Conservation (phyloP, 2,113 vertebrate species). For the Chunga burmeisteri region DNA sequence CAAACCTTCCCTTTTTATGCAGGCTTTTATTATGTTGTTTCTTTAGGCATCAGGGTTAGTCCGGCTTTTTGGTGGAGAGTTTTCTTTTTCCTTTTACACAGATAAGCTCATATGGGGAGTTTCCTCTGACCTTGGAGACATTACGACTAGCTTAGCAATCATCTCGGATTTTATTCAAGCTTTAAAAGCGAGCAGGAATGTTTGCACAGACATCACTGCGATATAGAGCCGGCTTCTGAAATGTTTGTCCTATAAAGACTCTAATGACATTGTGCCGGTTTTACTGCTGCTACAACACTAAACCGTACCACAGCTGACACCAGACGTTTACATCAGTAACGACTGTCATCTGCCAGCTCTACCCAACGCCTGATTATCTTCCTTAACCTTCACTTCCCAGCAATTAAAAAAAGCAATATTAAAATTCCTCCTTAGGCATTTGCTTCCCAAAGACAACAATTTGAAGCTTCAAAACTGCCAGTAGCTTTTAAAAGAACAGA, state of each 20-base stretch:
- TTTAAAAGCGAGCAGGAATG: neutral
- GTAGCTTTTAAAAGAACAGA: neutral
- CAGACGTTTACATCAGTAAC: neutral
- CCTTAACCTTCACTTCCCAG: slow-evolving; percentile 3
- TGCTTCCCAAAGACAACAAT: neutral
- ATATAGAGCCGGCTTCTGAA: neutral
- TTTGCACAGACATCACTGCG: slow-evolving; percentile 15
- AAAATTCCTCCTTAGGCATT: neutral
- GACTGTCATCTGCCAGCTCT: neutral
- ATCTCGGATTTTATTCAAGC: neutral
- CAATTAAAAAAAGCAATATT: neutral
- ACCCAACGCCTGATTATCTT: neutral
- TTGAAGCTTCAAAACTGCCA: neutral
- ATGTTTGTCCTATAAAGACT: slow-evolving; percentile 38
- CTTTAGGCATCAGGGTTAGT: neutral
- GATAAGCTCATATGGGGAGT: neutral
- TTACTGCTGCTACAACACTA: neutral
- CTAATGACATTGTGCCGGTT: neutral
- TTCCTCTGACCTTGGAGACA: slow-evolving; percentile 30
- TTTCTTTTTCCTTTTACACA: neutral
- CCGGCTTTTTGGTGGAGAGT: neutral
- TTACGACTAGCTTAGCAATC: neutral
- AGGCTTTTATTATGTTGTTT: neutral
- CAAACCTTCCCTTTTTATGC: neutral
- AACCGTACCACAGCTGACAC: neutral